Percentiles rank a stretch among this genome's conserved stretches.
phyloP scores from a whole-genome alignment of 2,797 vertebrate species.

The Enteromius argenteus region DNA sequence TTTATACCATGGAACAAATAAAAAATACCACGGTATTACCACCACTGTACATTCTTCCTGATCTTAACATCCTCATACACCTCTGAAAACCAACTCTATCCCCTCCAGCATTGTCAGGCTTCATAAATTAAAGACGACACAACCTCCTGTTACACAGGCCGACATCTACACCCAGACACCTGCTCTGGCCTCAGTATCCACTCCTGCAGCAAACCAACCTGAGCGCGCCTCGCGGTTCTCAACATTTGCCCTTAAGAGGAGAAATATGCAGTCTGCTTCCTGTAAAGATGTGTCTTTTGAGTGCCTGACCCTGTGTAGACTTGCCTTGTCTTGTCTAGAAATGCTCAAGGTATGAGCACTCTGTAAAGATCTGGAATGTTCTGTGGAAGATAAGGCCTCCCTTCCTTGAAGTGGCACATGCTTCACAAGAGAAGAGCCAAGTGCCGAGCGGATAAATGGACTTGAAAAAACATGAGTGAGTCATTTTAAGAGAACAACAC shows the following conservation, averaged over 20 bases:
- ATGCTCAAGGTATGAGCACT: conserved; percentile 51
- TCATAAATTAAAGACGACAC: conserved; percentile 72
- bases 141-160: conserved; percentile 76
- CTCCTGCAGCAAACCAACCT: conserved; percentile 8
- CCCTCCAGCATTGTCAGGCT: conserved; percentile 73
- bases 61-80: background rate
- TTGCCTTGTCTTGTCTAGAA: conserved; percentile 33
- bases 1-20: background rate
- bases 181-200: conserved; percentile 50
- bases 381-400: conserved; percentile 60
- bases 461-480: conserved; percentile 46
- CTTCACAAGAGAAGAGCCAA: conserved; percentile 55
- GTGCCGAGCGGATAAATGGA: conserved; percentile 16
- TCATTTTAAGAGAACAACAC: conserved; percentile 52
- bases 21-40: background rate
- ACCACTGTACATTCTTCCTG: background rate
- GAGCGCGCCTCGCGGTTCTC: conserved; percentile 30
- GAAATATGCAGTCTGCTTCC: conserved; percentile 13
- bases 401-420: conserved; percentile 61
- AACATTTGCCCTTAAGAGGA: conserved; percentile 24
- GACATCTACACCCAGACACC: conserved; percentile 74
- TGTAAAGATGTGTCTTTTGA: conserved; percentile 21
- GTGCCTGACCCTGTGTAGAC: conserved; percentile 21
- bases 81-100: conserved; percentile 71
- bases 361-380: conserved; percentile 55